Conservation (phyloP, 2,888 invertebrate genomes). For the Cordylochernes scorpioides region DNA sequence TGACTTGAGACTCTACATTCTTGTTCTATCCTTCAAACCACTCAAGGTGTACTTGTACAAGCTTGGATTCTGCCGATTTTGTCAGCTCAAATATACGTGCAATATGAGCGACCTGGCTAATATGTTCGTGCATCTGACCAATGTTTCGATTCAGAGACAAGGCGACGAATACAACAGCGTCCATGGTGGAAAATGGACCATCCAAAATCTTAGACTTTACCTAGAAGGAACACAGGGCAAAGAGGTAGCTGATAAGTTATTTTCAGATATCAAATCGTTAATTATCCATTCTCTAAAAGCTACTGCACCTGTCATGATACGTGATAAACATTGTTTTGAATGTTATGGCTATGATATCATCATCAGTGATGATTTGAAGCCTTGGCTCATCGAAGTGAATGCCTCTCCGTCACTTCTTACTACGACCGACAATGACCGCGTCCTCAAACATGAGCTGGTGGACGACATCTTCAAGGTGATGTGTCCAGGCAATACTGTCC, state of each 20-base stretch:
- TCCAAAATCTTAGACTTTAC: constrained; percentile 63
- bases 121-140: constrained; percentile 80
- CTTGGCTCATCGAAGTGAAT: constrained; percentile 48
- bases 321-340: constrained; percentile 69
- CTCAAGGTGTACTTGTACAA: constrained; percentile 60
- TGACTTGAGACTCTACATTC: constrained; percentile 65
- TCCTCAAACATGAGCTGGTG: constrained; percentile 69
- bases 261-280: constrained; percentile 41
- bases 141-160: constrained; percentile 92
- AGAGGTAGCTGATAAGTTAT: constrained; percentile 53
- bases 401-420: constrained; percentile 79
- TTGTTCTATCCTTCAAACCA: constrained; percentile 76
- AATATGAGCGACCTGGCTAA: constrained; percentile 28
- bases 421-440: constrained; percentile 73
- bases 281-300: constrained; percentile 78
- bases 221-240: constrained; percentile 71
- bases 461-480: constrained; percentile 73
- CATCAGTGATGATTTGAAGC: constrained; percentile 71
- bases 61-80: constrained; percentile 77
- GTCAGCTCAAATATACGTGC: constrained; percentile 57
- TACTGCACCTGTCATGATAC: constrained; percentile 69
- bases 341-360: constrained; percentile 84
- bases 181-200: constrained; percentile 80
- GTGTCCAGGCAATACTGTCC: too few relatives aligned
- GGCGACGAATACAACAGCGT: constrained; percentile 78